Evolutionary conservation across 2,113 vertebrate genomes (phyloP).

Genomic region (Chauna torquata): DNA sequence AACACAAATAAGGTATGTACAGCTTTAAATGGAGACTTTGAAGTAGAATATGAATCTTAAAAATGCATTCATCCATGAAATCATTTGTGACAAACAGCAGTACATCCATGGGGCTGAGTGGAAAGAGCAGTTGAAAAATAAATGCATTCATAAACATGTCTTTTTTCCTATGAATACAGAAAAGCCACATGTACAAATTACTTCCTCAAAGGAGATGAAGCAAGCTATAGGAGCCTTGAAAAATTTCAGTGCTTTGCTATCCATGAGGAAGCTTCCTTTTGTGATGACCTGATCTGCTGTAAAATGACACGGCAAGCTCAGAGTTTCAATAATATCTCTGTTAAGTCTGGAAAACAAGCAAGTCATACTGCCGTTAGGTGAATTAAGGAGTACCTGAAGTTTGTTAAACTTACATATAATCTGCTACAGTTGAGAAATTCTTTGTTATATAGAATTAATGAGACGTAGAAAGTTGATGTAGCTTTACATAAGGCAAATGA

Average conservation of each 20-base stretch:
- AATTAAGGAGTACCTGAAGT: not conserved
- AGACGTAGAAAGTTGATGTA: not conserved
- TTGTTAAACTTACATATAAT: not conserved
- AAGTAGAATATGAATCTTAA: not conserved
- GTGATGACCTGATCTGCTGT: not conserved
- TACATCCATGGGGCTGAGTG: not conserved
- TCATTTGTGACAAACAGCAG: not conserved
- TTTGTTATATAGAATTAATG: not conserved
- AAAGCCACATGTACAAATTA: not conserved
- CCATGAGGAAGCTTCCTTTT: not conserved
- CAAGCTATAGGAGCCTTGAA: not conserved
- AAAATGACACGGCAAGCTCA: not conserved
- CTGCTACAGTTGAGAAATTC: not conserved
- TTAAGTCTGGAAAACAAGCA: not conserved
- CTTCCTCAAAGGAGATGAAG: not conserved
- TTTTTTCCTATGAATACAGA: not conserved
- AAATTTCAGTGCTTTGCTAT: not conserved
- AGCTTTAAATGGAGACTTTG: not conserved
- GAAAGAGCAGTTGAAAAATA: not conserved
- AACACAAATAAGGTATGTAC: not conserved
- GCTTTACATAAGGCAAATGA: not conserved
- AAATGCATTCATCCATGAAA: not conserved
- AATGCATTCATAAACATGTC: not conserved
- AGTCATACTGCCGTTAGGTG: not conserved
- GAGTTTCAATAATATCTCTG: not conserved